These are phyloP conservation scores for Ochropleura plecta DNA, from an alignment of 2,888 invertebrate species.

Conservation along the genomic window DNA sequence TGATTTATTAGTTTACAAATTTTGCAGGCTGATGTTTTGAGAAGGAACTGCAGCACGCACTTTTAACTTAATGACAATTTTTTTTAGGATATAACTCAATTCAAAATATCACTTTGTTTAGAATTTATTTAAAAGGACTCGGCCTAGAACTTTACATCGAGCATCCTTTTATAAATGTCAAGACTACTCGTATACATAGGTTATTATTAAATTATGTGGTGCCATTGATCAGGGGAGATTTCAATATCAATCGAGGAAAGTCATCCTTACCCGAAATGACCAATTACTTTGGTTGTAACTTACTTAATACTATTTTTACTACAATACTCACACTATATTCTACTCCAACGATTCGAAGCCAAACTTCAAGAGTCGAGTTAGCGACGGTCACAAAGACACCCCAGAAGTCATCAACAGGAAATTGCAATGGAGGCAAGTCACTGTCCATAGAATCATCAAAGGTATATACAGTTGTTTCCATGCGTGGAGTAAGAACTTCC, in stretches of 20 bases:
- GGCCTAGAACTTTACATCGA: background rate
- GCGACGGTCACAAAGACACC: constrained; percentile 92
- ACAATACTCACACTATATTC: constrained; percentile 90
- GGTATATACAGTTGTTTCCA: constrained; percentile 62
- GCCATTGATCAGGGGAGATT: background rate
- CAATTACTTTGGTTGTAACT: background rate
- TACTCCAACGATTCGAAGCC: constrained; percentile 92
- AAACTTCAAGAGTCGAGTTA: constrained; percentile 91
- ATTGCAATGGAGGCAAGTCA: constrained; percentile 84
- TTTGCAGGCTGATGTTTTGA: background rate
- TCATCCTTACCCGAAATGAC: background rate
- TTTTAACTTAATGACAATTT: background rate
- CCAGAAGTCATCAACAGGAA: constrained; percentile 89
- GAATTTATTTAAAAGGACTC: background rate
- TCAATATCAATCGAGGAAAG: background rate
- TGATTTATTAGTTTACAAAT: constrained; percentile 2
- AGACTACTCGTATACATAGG: background rate
- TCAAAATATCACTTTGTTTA: background rate
- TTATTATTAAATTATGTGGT: background rate
- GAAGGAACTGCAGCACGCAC: background rate
- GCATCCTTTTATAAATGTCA: background rate
- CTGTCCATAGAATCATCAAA: constrained; percentile 80
- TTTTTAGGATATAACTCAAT: background rate
- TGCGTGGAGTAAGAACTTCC: constrained; percentile 41
- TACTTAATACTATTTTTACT: background rate